These are phyloP conservation scores for Myripristis jacobus DNA, from an alignment of 2,797 vertebrate genomes.

Conservation along the genomic window DNA sequence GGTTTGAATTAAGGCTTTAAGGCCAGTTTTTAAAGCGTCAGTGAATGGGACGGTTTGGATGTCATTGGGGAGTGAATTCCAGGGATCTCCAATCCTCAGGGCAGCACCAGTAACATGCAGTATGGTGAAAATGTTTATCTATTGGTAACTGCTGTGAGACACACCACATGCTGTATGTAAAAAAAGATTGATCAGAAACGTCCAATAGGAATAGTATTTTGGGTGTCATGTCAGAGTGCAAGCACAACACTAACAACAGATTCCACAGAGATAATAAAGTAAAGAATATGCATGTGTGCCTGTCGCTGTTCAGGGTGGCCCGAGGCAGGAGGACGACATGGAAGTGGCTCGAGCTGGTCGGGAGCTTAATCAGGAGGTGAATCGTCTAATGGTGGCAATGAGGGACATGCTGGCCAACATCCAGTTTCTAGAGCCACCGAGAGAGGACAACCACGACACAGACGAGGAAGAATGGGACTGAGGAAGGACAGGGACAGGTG, in stretches of 20 bases:
- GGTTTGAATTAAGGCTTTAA: too few relatives aligned
- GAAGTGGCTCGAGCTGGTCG: constrained; percentile 89
- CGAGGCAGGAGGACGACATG: constrained; percentile 84
- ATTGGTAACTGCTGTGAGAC: too few relatives aligned
- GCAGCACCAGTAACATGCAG: neutral
- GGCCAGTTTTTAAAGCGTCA: too few relatives aligned
- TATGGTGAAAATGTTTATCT: too few relatives aligned
- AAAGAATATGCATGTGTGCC: neutral
- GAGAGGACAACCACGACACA: constrained; percentile 89
- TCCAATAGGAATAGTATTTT: too few relatives aligned
- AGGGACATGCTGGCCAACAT: constrained; percentile 98
- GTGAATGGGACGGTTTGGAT: too few relatives aligned
- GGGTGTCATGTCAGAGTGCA: constrained; percentile 4
- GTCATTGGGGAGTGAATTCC: too few relatives aligned
- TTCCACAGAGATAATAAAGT: too few relatives aligned
- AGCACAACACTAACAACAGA: too few relatives aligned
- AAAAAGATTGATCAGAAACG: too few relatives aligned
- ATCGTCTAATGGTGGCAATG: constrained; percentile 96
- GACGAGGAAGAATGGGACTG: constrained; percentile 92
- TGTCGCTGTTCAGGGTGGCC: constrained; percentile 80
- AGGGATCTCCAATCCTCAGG: too few relatives aligned
- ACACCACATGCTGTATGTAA: too few relatives aligned
- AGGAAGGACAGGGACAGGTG: constrained; percentile 40
- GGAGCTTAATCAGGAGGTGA: constrained; percentile 94
- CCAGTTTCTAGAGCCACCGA: constrained; percentile 92